A percentile compares a stretch with the other conserved stretches of the same genome.
Evolutionary conservation across 1,140 invertebrate genomes (phyloP).

Genomic region (Chlorops oryzae): DNA sequence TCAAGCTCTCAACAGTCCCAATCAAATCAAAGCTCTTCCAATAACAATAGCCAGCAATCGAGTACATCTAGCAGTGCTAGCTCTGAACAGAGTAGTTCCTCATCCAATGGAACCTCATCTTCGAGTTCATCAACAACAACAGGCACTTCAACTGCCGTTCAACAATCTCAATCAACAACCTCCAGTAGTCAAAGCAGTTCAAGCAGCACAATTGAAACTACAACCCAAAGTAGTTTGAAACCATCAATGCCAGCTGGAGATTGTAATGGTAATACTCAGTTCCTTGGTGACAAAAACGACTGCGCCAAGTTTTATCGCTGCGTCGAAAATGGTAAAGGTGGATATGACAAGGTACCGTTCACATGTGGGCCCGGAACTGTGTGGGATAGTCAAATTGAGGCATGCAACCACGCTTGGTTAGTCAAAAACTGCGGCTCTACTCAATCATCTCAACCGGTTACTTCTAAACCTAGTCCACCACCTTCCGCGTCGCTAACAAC

Average conservation of each 20-base stretch:
- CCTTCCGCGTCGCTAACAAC: conserved; percentile 3
- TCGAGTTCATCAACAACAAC: neutral
- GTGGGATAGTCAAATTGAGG: conserved; percentile 56
- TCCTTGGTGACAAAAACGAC: conserved; percentile 54
- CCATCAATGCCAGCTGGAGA: conserved; percentile 27
- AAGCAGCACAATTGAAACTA: no score
- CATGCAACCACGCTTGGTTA: conserved; percentile 56
- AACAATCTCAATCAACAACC: conserved; percentile 3
- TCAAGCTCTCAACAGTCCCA: neutral
- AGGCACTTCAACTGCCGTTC: neutral
- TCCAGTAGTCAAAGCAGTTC: neutral
- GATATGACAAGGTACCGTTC: conserved; percentile 57
- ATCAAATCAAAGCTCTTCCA: no score
- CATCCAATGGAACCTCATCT: neutral
- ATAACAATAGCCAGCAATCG: conserved; percentile 1
- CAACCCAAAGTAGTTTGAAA: neutral
- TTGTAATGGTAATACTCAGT: conserved; percentile 50
- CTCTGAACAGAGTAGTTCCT: neutral
- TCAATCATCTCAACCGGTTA: neutral
- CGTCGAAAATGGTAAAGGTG: conserved; percentile 55
- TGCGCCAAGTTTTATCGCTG: conserved; percentile 66
- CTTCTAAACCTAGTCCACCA: neutral
- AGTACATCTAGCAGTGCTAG: neutral
- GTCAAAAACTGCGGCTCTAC: conserved; percentile 30
- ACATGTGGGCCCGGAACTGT: conserved; percentile 59